Evolutionary conservation across 2,113 vertebrate species (phyloP).

Genomic region (Prolemur simus): DNA sequence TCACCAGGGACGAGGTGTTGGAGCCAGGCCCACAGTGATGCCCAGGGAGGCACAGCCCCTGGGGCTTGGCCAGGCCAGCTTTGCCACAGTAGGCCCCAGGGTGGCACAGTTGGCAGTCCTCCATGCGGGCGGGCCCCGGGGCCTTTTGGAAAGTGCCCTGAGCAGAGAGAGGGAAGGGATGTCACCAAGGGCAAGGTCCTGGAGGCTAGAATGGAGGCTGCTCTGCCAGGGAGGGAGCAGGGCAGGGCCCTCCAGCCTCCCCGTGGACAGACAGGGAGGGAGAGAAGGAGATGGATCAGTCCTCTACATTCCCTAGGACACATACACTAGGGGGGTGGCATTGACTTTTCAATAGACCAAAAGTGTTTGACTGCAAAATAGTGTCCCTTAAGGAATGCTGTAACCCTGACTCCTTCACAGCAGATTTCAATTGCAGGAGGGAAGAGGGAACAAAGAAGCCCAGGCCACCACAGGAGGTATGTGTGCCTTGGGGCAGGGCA

Average conservation of each 20-base stretch:
- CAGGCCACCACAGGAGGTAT: not conserved
- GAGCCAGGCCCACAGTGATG: conserved; percentile 87
- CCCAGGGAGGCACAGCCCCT: conserved; percentile 89
- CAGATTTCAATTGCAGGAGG: not conserved
- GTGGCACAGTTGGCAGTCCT: conserved; percentile 87
- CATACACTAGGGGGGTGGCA: not conserved
- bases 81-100: conserved; percentile 88
- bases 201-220: not conserved
- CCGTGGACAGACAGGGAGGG: not conserved
- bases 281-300: not conserved
- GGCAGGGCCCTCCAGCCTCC: not conserved
- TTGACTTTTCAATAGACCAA: not conserved
- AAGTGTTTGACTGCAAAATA: not conserved
- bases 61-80: conserved; percentile 85
- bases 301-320: not conserved
- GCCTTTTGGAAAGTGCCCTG: conserved; percentile 88
- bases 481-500: not conserved
- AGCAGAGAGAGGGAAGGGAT: not conserved
- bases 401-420: not conserved
- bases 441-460: not conserved
- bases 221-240: not conserved
- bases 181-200: not conserved
- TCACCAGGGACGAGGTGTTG: conserved; percentile 88
- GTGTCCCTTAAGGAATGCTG: not conserved
- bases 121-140: conserved; percentile 75